Evolutionary conservation across 2,113 vertebrate genomes (phyloP).

Genomic region (Phylloscopus trochiloides): DNA sequence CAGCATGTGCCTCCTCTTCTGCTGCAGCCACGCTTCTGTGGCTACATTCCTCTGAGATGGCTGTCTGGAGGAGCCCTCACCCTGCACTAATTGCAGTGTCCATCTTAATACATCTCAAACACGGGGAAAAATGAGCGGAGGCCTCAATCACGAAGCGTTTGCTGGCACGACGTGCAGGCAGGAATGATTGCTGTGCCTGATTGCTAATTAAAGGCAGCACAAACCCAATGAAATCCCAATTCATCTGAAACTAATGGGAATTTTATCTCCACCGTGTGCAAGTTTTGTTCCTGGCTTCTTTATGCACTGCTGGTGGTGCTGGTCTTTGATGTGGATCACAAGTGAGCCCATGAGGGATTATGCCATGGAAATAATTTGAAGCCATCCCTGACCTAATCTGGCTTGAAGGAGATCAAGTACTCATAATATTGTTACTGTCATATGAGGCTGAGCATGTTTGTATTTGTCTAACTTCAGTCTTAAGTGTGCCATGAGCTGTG

Average conservation of each 20-base stretch:
- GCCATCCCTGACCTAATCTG: neutral
- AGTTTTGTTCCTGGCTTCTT: neutral
- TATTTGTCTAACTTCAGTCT: neutral
- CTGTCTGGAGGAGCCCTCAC: neutral
- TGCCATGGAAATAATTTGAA: neutral
- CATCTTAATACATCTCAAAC: neutral
- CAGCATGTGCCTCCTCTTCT: neutral
- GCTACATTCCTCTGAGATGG: neutral
- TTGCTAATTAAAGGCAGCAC: constrained; percentile 1
- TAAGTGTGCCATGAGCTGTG: neutral
- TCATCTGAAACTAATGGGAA: neutral
- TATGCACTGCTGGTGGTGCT: neutral
- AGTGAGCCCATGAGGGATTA: neutral
- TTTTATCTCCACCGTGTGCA: neutral
- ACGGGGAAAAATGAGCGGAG: neutral
- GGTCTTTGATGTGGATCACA: neutral
- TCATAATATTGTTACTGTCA: neutral
- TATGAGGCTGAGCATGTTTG: neutral
- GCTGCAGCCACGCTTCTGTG: neutral
- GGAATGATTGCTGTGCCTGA: neutral
- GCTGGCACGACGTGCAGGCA: neutral
- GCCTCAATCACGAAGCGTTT: neutral
- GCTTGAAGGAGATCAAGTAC: neutral
- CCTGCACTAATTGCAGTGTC: neutral
- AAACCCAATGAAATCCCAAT: neutral